These are phyloP conservation scores for Paedocypris sp. DNA, from an alignment of 2,113 vertebrate genomes.

Conservation along the genomic window DNA sequence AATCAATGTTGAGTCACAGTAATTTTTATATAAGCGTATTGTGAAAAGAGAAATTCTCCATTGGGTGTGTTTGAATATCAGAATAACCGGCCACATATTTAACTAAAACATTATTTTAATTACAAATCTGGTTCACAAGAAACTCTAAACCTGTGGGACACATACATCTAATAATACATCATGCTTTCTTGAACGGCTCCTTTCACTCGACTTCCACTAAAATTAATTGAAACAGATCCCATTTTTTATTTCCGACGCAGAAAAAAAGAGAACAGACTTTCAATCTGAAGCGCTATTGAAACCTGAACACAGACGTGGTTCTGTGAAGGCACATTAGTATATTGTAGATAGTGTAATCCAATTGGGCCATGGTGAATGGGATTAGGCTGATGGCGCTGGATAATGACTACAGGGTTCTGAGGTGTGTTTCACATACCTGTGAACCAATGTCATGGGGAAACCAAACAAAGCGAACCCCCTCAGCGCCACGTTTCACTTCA, in stretches of 20 bases:
- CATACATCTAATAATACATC: no score
- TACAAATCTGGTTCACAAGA: no score
- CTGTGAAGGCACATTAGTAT: slow-evolving; percentile 18
- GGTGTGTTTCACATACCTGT: slow-evolving; percentile 2
- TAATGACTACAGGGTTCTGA: slow-evolving; percentile 24
- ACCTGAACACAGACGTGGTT: slow-evolving; percentile 27
- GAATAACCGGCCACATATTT: no score
- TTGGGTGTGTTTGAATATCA: no score
- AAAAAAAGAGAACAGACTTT: neutral
- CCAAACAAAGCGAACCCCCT: neutral
- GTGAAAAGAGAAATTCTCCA: no score
- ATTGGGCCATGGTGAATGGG: slow-evolving; percentile 35
- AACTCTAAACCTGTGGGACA: no score
- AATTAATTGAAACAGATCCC: neutral
- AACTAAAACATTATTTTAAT: no score
- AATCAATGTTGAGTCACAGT: no score
- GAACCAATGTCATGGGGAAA: slow-evolving; percentile 5
- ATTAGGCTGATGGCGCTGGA: slow-evolving; percentile 40
- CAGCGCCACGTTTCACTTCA: neutral
- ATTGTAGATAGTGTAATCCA: slow-evolving; percentile 35
- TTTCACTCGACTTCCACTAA: neutral
- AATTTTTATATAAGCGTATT: no score
- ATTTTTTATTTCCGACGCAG: neutral
- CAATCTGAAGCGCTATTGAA: slow-evolving; percentile 2
- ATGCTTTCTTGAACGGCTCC: no score